Conservation (phyloP, 2,888 invertebrate species). For the Eupeodes latifasciatus region DNA sequence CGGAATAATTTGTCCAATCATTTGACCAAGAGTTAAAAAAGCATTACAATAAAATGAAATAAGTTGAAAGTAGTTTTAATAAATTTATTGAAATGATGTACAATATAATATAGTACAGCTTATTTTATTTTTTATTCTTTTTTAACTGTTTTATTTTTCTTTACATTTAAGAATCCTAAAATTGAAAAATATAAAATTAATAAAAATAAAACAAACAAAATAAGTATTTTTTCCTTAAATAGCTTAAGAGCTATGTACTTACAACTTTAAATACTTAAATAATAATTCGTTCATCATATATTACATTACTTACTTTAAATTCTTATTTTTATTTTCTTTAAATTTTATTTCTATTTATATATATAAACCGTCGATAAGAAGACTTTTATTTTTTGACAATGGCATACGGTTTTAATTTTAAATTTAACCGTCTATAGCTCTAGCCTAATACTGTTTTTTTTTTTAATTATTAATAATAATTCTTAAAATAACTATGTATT, state of each 20-base stretch:
- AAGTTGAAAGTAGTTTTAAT: conserved; percentile 21
- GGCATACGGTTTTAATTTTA: conserved; percentile 49
- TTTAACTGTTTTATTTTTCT: conserved; percentile 9
- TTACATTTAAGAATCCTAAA: conserved; percentile 37
- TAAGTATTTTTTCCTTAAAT: conserved; percentile 16
- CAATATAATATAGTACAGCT: conserved; percentile 49
- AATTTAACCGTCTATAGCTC: conserved; percentile 38
- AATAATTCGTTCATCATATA: conserved; percentile 49
- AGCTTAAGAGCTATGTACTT: conserved; percentile 23
- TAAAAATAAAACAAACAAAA: conserved; percentile 17
- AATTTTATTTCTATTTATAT: too few species aligned
- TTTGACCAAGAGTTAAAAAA: too few species aligned
- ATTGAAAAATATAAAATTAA: conserved; percentile 26
- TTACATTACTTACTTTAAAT: conserved; percentile 54
- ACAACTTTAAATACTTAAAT: conserved; percentile 57
- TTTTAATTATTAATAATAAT: background rate
- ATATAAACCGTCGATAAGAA: conserved; percentile 29
- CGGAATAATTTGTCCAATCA: too few species aligned
- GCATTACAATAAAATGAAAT: background rate
- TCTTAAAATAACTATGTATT: conserved; percentile 6
- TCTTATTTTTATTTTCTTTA: conserved; percentile 4
- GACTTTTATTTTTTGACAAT: conserved; percentile 42
- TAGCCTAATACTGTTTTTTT: conserved; percentile 35
- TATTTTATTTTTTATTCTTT: background rate
- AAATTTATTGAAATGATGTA: conserved; percentile 63